Conservation (phyloP, 2,888 invertebrate species). For the Drosophila kambysellisi region DNA sequence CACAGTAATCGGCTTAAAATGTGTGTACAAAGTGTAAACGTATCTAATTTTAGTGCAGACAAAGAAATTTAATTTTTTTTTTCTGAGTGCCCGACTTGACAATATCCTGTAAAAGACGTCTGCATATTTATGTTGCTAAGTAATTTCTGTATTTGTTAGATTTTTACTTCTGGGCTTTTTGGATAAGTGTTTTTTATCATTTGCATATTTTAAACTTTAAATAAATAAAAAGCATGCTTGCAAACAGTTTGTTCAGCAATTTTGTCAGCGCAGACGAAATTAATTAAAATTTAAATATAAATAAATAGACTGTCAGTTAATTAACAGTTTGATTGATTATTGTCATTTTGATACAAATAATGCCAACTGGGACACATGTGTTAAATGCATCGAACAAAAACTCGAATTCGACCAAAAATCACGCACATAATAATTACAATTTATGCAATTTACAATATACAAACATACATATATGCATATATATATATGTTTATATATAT, state of each 20-base stretch:
- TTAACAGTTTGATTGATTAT: constrained; percentile 75
- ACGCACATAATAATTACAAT: constrained; percentile 71
- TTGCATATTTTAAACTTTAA: background rate
- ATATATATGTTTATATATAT: background rate
- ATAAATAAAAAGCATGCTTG: background rate
- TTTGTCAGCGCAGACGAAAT: constrained; percentile 35
- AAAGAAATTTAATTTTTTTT: background rate
- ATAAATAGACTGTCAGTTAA: constrained; percentile 66
- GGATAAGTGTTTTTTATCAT: background rate
- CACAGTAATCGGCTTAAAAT: background rate
- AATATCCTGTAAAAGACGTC: background rate
- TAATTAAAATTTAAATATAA: constrained; percentile 66
- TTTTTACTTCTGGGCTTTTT: background rate
- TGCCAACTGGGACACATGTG: constrained; percentile 2
- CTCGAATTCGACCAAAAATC: constrained; percentile 64
- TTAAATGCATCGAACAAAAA: background rate
- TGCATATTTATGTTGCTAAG: background rate
- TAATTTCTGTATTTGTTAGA: background rate
- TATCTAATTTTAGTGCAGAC: background rate
- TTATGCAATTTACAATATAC: constrained; percentile 15
- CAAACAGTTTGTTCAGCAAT: background rate
- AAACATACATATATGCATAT: background rate
- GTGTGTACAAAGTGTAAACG: background rate
- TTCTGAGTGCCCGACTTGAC: background rate
- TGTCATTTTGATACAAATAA: constrained; percentile 51